A percentile compares a stretch with the other conserved stretches of the same genome.
Conservation (phyloP, 2,888 invertebrate genomes). For the Zhengitettix transpicula region DNA sequence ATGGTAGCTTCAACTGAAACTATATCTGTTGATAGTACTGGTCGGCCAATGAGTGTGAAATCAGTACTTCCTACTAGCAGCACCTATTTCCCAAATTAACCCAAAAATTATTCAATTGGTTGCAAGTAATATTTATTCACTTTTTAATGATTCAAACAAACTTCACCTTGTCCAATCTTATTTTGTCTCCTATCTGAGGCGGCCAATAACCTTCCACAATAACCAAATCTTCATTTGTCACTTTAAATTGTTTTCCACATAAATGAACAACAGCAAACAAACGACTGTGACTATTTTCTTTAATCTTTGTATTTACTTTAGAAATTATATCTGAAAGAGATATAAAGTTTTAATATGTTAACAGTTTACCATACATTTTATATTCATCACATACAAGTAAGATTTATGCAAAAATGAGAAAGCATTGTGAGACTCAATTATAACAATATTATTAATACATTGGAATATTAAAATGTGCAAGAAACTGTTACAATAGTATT, state of each 20-base stretch:
- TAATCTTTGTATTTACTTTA: constrained; percentile 45
- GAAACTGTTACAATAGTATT: no score
- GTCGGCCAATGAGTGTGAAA: constrained; percentile 67
- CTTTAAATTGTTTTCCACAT: constrained; percentile 67
- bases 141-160: neutral
- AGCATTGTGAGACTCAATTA: no score
- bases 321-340: constrained; percentile 33
- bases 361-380: no score
- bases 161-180: constrained; percentile 59
- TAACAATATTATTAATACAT: no score
- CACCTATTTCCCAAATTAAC: constrained; percentile 27
- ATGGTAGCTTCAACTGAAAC: constrained; percentile 64
- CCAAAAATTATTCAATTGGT: constrained; percentile 1
- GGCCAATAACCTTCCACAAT: constrained; percentile 72
- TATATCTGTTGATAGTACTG: constrained; percentile 54
- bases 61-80: constrained; percentile 60
- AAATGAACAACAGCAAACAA: constrained; percentile 70
- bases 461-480: no score
- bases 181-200: constrained; percentile 59
- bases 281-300: constrained; percentile 36
- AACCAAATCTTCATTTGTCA: constrained; percentile 72
- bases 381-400: no score
- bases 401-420: no score
- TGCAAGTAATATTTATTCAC: neutral
- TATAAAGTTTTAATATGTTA: no score